Conservation (phyloP, 1,140 invertebrate species). For the Ceratoteleas bidentatus region DNA sequence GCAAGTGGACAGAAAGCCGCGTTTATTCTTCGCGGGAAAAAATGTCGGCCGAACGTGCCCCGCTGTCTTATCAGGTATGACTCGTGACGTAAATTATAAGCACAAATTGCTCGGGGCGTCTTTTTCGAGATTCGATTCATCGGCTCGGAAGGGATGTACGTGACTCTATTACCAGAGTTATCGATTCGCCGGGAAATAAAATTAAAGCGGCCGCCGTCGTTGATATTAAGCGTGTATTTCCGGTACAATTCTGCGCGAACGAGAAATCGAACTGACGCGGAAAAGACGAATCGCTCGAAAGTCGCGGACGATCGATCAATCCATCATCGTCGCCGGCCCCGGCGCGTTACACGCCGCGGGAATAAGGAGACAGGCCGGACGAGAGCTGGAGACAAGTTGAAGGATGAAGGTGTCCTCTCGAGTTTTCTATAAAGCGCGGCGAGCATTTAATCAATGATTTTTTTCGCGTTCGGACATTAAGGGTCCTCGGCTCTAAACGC, state of each 20-base stretch:
- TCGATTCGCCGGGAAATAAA: conserved; percentile 66
- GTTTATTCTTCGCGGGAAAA: conserved; percentile 44
- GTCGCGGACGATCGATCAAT: conserved; percentile 58
- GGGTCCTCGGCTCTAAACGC: not conserved
- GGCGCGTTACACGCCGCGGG: conserved; percentile 27
- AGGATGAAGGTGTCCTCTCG: conserved; percentile 47
- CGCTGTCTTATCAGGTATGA: conserved; percentile 67
- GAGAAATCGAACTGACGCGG: too few species aligned
- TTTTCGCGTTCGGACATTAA: not conserved
- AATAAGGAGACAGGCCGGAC: conserved; percentile 19
- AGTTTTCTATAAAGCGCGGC: conserved; percentile 34
- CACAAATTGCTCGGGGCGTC: conserved; percentile 72
- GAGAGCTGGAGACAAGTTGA: conserved; percentile 45
- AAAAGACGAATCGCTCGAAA: too few species aligned
- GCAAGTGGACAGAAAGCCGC: conserved; percentile 38
- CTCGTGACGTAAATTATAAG: conserved; percentile 79
- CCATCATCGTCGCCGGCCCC: conserved; percentile 47
- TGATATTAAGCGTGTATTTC: too few species aligned
- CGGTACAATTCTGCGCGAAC: too few species aligned
- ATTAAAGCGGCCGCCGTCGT: conserved; percentile 64
- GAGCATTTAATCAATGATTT: not conserved
- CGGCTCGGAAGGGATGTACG: conserved; percentile 71
- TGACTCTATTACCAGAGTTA: conserved; percentile 77
- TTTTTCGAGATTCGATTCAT: conserved; percentile 75
- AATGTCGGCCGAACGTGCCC: conserved; percentile 54